Percentiles rank a stretch among this genome's conserved stretches.
These are phyloP conservation scores for Cuniculus paca DNA, from an alignment of 2,797 vertebrate genomes.

Conservation along the genomic window DNA sequence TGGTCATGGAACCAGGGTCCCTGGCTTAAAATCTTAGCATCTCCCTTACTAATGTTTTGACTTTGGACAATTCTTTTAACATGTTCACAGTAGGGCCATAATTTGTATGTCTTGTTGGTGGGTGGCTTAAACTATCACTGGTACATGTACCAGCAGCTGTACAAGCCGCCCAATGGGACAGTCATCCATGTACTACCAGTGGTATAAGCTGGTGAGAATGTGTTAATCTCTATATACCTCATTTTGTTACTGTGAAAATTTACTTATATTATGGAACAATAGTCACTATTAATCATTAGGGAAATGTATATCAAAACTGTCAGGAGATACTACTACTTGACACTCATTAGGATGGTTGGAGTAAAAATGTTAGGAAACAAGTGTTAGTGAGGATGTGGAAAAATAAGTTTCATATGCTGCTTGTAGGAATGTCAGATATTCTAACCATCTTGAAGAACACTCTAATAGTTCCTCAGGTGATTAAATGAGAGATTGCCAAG, in stretches of 20 bases:
- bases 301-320: slow-evolving; percentile 12
- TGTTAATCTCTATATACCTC: not conserved
- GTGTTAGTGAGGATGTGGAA: not conserved
- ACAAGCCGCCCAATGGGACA: not conserved
- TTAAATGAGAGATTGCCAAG: not conserved
- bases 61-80: not conserved
- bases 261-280: not conserved
- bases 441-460: not conserved
- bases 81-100: not conserved
- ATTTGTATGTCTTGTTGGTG: not conserved
- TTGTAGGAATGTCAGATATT: not conserved
- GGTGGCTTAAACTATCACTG: not conserved
- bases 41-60: not conserved
- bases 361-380: not conserved
- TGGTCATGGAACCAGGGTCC: not conserved
- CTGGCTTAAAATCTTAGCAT: not conserved
- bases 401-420: not conserved
- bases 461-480: not conserved
- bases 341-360: not conserved
- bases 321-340: not conserved
- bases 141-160: not conserved
- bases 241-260: slow-evolving; percentile 21
- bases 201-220: not conserved
- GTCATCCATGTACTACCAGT: not conserved
- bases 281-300: slow-evolving; percentile 11